These are phyloP conservation scores for Hermaeophaga mercurialis DNA, from an alignment of 2,888 invertebrate genomes.

Conservation along the genomic window DNA sequence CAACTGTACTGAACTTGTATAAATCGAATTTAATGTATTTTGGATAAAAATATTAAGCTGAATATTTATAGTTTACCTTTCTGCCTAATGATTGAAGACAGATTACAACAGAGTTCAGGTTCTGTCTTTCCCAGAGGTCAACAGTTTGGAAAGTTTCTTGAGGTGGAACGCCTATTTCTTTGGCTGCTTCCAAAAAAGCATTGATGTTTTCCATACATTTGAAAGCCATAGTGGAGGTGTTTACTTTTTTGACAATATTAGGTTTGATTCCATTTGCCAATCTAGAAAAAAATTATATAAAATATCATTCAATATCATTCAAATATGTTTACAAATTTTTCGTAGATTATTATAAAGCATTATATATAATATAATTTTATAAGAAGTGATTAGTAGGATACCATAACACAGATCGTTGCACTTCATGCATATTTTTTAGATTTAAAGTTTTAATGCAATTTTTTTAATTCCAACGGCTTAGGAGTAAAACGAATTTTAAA, in stretches of 20 bases:
- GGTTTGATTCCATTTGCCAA: conserved; percentile 85
- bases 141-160: conserved; percentile 97
- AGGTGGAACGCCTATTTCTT: conserved; percentile 86
- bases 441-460: too few relatives aligned
- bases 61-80: too few relatives aligned
- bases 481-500: too few relatives aligned
- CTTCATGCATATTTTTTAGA: too few relatives aligned
- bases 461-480: too few relatives aligned
- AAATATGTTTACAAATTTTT: neutral
- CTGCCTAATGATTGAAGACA: conserved; percentile 93
- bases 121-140: conserved; percentile 95
- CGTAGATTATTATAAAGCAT: too few relatives aligned
- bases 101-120: conserved; percentile 93
- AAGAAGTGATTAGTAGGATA: too few relatives aligned
- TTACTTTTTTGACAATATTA: conserved; percentile 89
- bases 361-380: too few relatives aligned
- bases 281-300: conserved; percentile 60
- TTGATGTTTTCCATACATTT: conserved; percentile 99
- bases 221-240: conserved; percentile 85
- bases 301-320: neutral
- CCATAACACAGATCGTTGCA: too few relatives aligned
- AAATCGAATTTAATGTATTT: too few relatives aligned
- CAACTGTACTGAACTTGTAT: too few relatives aligned
- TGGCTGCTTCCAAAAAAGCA: conserved; percentile 84
- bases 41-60: too few relatives aligned